Percentiles rank a stretch among this genome's conserved stretches.
Conservation (phyloP, 2,113 vertebrate genomes). For the Axis porcinus region DNA sequence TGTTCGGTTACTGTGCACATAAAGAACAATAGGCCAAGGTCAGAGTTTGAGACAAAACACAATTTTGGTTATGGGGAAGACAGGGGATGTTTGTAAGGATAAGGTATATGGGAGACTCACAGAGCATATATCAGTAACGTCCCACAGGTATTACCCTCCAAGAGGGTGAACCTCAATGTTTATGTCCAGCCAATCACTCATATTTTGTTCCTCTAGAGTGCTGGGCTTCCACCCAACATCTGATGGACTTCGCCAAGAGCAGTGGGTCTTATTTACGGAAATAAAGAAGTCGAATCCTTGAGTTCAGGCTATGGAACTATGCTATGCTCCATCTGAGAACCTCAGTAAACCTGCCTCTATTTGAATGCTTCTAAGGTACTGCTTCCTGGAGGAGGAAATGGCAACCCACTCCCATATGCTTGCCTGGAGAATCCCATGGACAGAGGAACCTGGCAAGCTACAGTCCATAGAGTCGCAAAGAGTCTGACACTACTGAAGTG, state of each 20-base stretch:
- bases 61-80: neutral
- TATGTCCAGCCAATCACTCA: neutral
- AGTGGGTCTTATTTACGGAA: neutral
- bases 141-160: neutral
- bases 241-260: neutral
- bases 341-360: neutral
- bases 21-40: slow-evolving; percentile 3
- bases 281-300: neutral
- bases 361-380: neutral
- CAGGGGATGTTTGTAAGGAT: neutral
- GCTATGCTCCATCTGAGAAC: neutral
- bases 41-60: neutral
- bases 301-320: neutral
- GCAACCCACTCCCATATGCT: neutral
- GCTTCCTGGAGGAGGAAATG: neutral
- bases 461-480: neutral
- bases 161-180: neutral
- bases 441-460: neutral
- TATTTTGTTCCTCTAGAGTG: neutral
- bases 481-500: neutral
- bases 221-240: neutral
- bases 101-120: too few species aligned
- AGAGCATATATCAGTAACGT: neutral
- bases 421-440: neutral
- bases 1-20: slow-evolving; percentile 44